Conservation (phyloP, 2,888 invertebrate genomes). For the Conomelus anceps region DNA sequence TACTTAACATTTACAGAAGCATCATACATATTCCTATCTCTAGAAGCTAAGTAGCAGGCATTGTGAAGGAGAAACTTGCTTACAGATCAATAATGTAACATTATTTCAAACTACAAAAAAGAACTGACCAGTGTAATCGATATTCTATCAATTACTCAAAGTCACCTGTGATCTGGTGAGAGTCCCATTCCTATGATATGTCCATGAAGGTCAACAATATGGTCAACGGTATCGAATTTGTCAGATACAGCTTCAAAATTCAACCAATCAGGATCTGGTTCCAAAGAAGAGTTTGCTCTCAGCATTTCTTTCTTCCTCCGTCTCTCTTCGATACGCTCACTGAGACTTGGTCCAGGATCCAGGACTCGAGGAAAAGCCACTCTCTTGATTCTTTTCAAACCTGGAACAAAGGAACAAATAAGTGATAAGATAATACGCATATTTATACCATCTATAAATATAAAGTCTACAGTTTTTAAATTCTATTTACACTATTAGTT, state of each 20-base stretch:
- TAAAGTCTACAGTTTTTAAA: too few species aligned
- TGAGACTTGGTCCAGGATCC: conserved; percentile 60
- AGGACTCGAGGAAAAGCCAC: conserved; percentile 60
- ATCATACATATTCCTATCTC: too few species aligned
- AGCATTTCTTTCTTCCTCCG: conserved; percentile 47
- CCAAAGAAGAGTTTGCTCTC: conserved; percentile 38
- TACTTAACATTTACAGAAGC: too few species aligned
- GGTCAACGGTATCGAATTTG: conserved; percentile 67
- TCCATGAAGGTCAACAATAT: conserved; percentile 73
- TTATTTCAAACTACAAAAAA: conserved; percentile 13
- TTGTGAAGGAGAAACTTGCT: too few species aligned
- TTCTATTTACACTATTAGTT: too few species aligned
- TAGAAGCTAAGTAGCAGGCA: too few species aligned
- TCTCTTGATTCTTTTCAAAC: conserved; percentile 64
- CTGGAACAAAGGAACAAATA: conserved; percentile 35
- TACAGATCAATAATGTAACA: too few species aligned
- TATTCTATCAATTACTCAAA: conserved; percentile 21
- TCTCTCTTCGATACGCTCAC: conserved; percentile 56
- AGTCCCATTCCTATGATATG: conserved; percentile 83
- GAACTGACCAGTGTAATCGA: neutral
- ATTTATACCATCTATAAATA: too few species aligned
- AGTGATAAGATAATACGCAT: neutral
- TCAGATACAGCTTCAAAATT: conserved; percentile 61
- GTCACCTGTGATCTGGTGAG: conserved; percentile 69
- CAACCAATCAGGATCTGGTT: conserved; percentile 58